Evolutionary conservation across 1,140 invertebrate genomes (phyloP), one percentile per base, ranked within the genome.

Genomic region (Branchinecta lynchi): DNA sequence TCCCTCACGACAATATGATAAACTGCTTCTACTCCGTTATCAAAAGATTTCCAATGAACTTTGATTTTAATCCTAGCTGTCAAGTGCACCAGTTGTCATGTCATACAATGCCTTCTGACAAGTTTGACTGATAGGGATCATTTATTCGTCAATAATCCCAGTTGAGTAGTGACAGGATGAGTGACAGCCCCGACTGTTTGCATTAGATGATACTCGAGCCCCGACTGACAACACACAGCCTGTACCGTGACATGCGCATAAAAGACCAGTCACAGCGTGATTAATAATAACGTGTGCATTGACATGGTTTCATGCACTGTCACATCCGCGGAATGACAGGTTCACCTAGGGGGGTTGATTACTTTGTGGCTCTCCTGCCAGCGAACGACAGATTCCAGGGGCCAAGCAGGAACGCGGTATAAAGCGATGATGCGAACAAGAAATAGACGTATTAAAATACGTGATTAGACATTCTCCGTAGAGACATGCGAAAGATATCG

Each of bases 291-390:
- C 17, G 51, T 60, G 32, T 32, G 32, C 32, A 32, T 32, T 32
- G 32, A 60, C 51, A 60, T 60, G 51, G 51, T 60, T 60, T 60
- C 51, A 60, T 60, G 51, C 51, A 60, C 51, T 60, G 51, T 60
- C 51, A 60, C 12, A 60, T 15, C 17, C 17, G 12, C 51, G 51
- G 51, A 60, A 15, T 60, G 51, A 60, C 51, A 60, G 51, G 17
- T 60, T 20, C 17, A 60, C 51, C 51, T 15, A 20, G 51, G 51
- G 51, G 51, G 51, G 12, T 60, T 60, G 17, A 15, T 20, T 60
- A 32, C 32, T 32, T 32, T 32, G 32, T 32, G 32, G 32, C 32
- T 32, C 32, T 32, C 32, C 32, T 32, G 32, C 32, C 32, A 32
- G 32, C 32, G 2, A 32, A 32, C 1, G 32, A 32, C 32, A 32